Base-by-base conservation (phyloP, 2,888 invertebrate species). In the Tromatobia lineatoria region DNA sequence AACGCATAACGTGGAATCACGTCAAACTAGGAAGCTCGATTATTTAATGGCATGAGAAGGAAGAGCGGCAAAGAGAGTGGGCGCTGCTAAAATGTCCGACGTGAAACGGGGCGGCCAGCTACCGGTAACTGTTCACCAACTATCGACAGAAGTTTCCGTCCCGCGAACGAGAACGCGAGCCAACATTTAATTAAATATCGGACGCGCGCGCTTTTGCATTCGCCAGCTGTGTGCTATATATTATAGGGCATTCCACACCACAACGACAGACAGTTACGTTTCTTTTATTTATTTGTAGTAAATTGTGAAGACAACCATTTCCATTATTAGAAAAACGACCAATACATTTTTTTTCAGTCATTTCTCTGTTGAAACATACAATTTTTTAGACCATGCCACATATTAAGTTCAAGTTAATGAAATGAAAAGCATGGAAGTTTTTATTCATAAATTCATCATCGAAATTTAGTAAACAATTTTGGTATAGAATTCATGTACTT, bases 181-280 rank as follows among this genome's bases (percentile, higher is more conserved):
- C 69, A 87, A 87, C 86, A 88, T 91, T 90, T 90, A 90, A 90
- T 90, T 90, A 90, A 91, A 90, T 90, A 90, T 90, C 87, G 88
- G 82, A 73, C 76, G 59, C 73, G 29, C 75, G 70, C 45, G 83
- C 80, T 83, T 83, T 66, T 50, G 59, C 71, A 50, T 76, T 73
- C 67, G 42, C 59, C 59, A 47, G 15, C 67, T 45, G 20, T 25
- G 23, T 34, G 23, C 11, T 8, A 34, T 66, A 66, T 42, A 61
- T 6, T 29, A 38, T 18, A 10, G 20, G 29, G 6, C 34, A 38
- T 38, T 38, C 34, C 7, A 38, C 38, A 38, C 38, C 7, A 10
- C 7, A 38, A 10, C 38, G 38, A 38, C 38, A 38, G 38, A 38
- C 38, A 8, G 10, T 10, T 38, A 10, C 38, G 10, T 38, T 38